Percentiles rank a stretch among this genome's conserved stretches.
Evolutionary conservation across 1,140 invertebrate genomes (phyloP).

Genomic region (Drosophila sproati): DNA sequence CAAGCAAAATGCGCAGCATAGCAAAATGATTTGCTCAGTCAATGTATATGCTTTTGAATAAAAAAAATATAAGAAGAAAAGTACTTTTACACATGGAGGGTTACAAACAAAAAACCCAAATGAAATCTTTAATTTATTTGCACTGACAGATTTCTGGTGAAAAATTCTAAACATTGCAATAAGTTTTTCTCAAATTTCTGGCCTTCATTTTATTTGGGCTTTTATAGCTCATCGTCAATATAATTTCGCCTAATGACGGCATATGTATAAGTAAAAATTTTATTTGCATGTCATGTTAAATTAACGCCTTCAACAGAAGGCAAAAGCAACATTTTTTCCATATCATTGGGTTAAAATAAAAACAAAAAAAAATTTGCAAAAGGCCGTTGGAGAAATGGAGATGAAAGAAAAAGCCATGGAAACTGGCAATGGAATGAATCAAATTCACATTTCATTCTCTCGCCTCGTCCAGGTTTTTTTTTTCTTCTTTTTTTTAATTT

Average conservation of each 20-base stretch:
- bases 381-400: conserved; percentile 53
- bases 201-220: conserved; percentile 14
- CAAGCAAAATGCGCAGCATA: conserved; percentile 45
- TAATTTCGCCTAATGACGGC: conserved; percentile 47
- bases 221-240: conserved; percentile 22
- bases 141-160: background rate
- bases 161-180: conserved; percentile 6
- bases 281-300: conserved; percentile 82
- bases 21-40: conserved; percentile 29
- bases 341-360: conserved; percentile 12
- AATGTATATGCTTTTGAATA: background rate
- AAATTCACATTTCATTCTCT: conserved; percentile 73
- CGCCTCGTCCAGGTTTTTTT: conserved; percentile 13
- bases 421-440: conserved; percentile 79
- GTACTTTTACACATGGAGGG: background rate
- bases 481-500: conserved; percentile 22
- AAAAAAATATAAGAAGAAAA: background rate
- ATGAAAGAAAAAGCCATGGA: conserved; percentile 55
- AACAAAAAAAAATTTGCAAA: conserved; percentile 60
- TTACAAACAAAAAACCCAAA: background rate
- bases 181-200: conserved; percentile 15
- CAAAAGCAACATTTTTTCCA: conserved; percentile 14
- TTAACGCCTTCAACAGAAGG: conserved; percentile 65
- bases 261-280: conserved; percentile 74
- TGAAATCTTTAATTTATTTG: background rate